Base-by-base conservation (phyloP, 2,888 invertebrate species). In the Peribatodes rhomboidaria region DNA sequence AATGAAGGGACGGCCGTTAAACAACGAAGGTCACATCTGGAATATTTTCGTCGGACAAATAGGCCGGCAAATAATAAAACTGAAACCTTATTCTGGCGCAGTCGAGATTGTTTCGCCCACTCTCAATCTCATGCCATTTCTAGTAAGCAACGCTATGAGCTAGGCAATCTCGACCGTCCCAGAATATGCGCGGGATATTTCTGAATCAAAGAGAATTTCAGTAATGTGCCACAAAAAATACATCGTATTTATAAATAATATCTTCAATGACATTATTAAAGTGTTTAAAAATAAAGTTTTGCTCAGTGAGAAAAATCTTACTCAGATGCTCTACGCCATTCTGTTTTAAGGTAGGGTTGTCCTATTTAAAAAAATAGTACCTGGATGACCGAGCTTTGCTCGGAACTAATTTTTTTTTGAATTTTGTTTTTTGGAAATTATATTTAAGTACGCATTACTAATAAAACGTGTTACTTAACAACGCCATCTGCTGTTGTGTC, bases 191-290 rank as follows among this genome's bases (percentile, higher is more conserved):
- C 27, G 3, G 31, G 47, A 66, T 67, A 61, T 64, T 63, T 65
- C 42, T 66, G 64, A 65, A 66, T 67, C 66, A 63, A 53, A 56
- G 54, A 57, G 63, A 68, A 64, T 64, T 49, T 67, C 57, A 68
- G 54, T 47, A 59, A 68, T 68, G 69, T 71, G 66, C 37, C 55
- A 53, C 42, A 46, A 55, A 54, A 70, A 65, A 72, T 65, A 69
- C 50, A 61, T 52, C 22, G 31, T 31, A 56, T 55, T 65, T 67
- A 65, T 63, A 72, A 63, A 70, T 68, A 71, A 42, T 57, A 35
- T 54, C 33, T 47, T 68, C 61, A 70, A 70, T 65, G 65, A 67
- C 68, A 72, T 55, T 68, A 64, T 70, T 60, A 16, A 20, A 47
- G 58, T 41, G 16, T 50, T 31, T 61, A 61, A 59, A 61, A 62